These are phyloP conservation scores for Bucorvus abyssinicus DNA, from an alignment of 2,797 vertebrate genomes.

Conservation along the genomic window DNA sequence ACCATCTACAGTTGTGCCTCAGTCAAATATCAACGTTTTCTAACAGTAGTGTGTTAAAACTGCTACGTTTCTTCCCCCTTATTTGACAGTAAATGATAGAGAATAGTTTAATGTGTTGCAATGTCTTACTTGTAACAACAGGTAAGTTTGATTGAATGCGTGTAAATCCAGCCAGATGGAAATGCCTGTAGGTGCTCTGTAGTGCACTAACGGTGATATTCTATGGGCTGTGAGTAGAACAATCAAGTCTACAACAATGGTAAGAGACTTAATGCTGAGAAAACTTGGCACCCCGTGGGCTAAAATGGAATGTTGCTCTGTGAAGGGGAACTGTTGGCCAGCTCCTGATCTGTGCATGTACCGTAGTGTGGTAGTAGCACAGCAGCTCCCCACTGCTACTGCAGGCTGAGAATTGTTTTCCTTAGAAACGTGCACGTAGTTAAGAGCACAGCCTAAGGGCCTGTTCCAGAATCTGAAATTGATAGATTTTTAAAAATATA, in stretches of 20 bases:
- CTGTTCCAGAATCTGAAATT: constrained; percentile 3
- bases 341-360: neutral
- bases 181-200: neutral
- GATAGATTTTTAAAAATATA: neutral
- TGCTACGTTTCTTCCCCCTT: neutral
- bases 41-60: constrained; percentile 11
- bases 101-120: neutral
- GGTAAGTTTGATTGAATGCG: neutral
- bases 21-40: neutral
- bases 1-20: neutral
- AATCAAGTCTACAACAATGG: neutral
- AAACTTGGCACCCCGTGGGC: neutral
- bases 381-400: neutral
- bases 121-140: neutral
- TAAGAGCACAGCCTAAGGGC: neutral
- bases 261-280: neutral
- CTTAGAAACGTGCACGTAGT: neutral
- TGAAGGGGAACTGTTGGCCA: neutral
- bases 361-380: neutral
- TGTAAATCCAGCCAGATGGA: neutral
- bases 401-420: neutral
- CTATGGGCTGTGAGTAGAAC: neutral
- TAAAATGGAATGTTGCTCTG: neutral
- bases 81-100: neutral
- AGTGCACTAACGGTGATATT: neutral